Evolutionary conservation across 2,888 invertebrate genomes (phyloP).

Genomic region (Leucoma salicis): DNA sequence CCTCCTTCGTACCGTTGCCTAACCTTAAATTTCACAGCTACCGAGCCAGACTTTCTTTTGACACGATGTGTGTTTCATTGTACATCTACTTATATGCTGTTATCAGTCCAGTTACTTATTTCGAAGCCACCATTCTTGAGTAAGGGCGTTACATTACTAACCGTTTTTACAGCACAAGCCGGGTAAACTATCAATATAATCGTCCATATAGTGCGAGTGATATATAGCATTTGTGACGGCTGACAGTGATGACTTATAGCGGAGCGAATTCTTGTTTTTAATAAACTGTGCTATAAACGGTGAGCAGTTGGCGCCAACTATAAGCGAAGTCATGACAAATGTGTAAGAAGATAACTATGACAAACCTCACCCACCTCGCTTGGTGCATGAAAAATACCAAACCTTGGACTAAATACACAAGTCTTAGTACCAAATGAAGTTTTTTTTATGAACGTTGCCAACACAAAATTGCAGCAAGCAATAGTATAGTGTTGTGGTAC

Average conservation of each 20-base stretch:
- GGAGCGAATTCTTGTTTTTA: too few relatives aligned
- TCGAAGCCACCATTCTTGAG: slow-evolving; percentile 3
- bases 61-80: not conserved
- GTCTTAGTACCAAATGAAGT: too few relatives aligned
- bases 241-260: slow-evolving; percentile 9
- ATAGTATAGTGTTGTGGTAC: too few relatives aligned
- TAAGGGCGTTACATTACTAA: slow-evolving; percentile 3
- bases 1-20: slow-evolving; percentile 11
- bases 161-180: slow-evolving; percentile 15
- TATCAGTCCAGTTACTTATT: slow-evolving; percentile 1
- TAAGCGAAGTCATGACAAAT: too few relatives aligned
- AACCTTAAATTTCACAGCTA: slow-evolving; percentile 16
- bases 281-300: too few relatives aligned
- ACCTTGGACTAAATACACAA: too few relatives aligned
- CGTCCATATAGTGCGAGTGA: slow-evolving; percentile 20
- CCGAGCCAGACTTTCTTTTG: not conserved
- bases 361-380: too few relatives aligned
- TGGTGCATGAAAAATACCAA: too few relatives aligned
- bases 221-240: slow-evolving; percentile 18
- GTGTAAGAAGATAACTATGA: too few relatives aligned
- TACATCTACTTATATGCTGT: not conserved
- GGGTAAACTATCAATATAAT: slow-evolving; percentile 23
- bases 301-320: too few relatives aligned
- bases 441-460: too few relatives aligned
- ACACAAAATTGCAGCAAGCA: too few relatives aligned